Evolutionary conservation across 2,797 vertebrate species (phyloP).

Genomic region (Ptychadena robeensis): DNA sequence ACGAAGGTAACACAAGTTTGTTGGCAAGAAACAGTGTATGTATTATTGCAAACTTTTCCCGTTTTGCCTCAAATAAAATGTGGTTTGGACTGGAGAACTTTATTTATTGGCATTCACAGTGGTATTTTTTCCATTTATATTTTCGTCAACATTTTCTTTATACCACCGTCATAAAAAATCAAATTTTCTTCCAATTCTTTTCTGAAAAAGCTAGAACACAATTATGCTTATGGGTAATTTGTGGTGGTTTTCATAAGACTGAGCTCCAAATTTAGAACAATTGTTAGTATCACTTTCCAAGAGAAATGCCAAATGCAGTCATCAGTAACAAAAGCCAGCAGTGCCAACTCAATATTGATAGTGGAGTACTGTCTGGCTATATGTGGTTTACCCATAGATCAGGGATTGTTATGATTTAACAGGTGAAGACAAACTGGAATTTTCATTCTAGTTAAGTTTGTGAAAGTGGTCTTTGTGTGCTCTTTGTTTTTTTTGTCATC

Average conservation of each 20-base stretch:
- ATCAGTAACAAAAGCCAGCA: conserved; percentile 15
- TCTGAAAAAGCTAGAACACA: not conserved
- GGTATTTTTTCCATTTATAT: too few relatives aligned
- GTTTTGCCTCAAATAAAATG: too few relatives aligned
- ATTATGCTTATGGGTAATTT: too few relatives aligned
- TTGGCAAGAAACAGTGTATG: too few relatives aligned
- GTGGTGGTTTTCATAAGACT: not conserved
- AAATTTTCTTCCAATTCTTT: not conserved
- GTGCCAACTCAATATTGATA: conserved; percentile 1
- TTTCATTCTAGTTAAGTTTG: conserved; percentile 32
- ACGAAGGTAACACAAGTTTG: too few relatives aligned
- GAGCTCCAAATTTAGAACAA: not conserved
- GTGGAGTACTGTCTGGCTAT: conserved; percentile 21
- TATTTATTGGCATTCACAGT: too few relatives aligned
- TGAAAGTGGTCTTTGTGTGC: conserved; percentile 1
- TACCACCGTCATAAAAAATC: not conserved
- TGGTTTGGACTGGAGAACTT: too few relatives aligned
- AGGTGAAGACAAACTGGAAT: conserved; percentile 26
- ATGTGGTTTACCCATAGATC: conserved; percentile 10
- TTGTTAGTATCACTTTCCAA: not conserved
- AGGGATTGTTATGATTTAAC: conserved; percentile 25
- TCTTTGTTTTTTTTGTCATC: conserved; percentile 23
- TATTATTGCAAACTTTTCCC: not conserved
- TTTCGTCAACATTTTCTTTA: not conserved
- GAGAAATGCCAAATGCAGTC: not conserved